phyloP scores from a whole-genome alignment of 92 coral and sea anemone species.

The Phenganax stokvisi region DNA sequence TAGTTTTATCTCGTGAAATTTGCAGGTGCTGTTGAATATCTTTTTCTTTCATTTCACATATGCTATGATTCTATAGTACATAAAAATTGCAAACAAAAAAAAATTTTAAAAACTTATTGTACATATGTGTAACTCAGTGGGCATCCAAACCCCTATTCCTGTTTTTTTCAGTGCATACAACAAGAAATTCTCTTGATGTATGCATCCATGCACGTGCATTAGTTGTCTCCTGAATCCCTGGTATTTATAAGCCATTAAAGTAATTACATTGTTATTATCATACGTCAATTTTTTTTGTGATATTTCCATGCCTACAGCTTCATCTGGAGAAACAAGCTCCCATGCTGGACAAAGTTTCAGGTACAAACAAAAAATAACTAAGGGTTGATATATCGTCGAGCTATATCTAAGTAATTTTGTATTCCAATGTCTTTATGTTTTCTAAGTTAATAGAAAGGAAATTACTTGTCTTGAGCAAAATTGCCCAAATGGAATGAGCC shows the following conservation, averaged over 20 bases:
- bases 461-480: too few species aligned
- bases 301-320: not conserved
- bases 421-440: not conserved
- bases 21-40: not conserved
- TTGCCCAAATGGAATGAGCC: too few species aligned
- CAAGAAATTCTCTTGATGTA: too few species aligned
- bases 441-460: not conserved
- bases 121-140: too few species aligned
- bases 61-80: not conserved
- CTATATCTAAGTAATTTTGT: too few species aligned
- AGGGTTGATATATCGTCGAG: not conserved
- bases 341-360: not conserved
- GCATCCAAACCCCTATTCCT: too few species aligned
- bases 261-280: not conserved
- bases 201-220: too few species aligned
- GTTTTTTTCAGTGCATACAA: too few species aligned
- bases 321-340: constrained; percentile 14
- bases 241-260: not conserved
- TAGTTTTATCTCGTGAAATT: not conserved
- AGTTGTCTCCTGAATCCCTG: not conserved
- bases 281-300: not conserved
- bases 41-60: too few species aligned
- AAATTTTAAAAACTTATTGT: too few species aligned
- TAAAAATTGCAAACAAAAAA: too few species aligned
- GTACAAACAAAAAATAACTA: not conserved